phyloP scores from a whole-genome alignment of 2,113 vertebrate genomes.

The Podarcis raffonei region DNA sequence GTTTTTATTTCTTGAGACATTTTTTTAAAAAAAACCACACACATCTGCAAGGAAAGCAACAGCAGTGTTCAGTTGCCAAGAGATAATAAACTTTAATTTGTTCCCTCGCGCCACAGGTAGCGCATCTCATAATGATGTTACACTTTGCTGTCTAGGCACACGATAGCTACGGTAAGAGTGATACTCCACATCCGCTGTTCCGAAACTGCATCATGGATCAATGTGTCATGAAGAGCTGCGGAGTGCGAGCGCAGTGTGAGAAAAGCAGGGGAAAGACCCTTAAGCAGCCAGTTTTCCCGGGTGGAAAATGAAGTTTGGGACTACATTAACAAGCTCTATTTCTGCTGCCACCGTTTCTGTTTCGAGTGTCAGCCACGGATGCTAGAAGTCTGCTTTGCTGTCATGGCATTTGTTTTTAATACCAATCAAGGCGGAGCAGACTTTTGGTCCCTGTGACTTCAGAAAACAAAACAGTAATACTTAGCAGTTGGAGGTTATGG shows the following conservation, averaged over 20 bases:
- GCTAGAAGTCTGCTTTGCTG: background rate
- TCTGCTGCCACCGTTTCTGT: background rate
- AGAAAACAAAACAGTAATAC: background rate
- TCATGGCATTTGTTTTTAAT: background rate
- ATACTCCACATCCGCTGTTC: constrained; percentile 5
- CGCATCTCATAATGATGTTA: fast-evolving
- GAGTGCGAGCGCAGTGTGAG: background rate
- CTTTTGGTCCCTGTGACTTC: background rate
- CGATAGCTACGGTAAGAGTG: constrained; percentile 10
- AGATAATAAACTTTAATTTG: constrained; percentile 7
- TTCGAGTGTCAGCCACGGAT: background rate
- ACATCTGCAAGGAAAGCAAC: background rate
- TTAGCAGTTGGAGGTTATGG: background rate
- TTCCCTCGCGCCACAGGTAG: background rate
- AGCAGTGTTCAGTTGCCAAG: background rate
- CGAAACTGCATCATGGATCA: background rate
- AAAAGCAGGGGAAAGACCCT: background rate
- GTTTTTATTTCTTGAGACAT: background rate
- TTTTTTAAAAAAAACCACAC: background rate
- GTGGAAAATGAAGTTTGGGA: background rate
- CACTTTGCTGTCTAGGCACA: background rate
- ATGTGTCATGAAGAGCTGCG: background rate
- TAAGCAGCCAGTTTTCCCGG: background rate
- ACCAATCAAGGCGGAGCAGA: background rate
- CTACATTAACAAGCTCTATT: background rate